Evolutionary conservation across 2,797 vertebrate genomes (phyloP).

Genomic region (Typhlichthys subterraneus): DNA sequence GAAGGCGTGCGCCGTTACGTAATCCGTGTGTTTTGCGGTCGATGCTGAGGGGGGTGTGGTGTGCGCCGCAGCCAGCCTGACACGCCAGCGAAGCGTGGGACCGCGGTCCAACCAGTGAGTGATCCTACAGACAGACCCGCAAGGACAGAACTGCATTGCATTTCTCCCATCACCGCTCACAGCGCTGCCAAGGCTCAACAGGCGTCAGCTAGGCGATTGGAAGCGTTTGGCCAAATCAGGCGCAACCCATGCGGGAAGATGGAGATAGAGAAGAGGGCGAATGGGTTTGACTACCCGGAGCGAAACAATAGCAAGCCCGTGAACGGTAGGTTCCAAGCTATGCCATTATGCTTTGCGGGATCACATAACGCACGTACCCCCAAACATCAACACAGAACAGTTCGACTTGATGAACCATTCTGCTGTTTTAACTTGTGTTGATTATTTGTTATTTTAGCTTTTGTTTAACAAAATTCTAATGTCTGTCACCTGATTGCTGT

Average conservation of each 20-base stretch:
- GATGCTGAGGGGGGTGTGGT: slow-evolving; percentile 34
- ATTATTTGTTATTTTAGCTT: too few species aligned
- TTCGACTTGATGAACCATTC: too few species aligned
- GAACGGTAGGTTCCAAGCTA: slow-evolving; percentile 53
- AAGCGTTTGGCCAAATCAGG: slow-evolving; percentile 27
- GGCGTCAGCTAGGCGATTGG: slow-evolving; percentile 6
- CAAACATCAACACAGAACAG: too few species aligned
- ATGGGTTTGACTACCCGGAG: slow-evolving; percentile 77
- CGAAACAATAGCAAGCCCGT: slow-evolving; percentile 69
- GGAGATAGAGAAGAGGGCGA: slow-evolving; percentile 79
- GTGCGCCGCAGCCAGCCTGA: slow-evolving; percentile 56
- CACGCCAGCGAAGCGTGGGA: slow-evolving; percentile 59
- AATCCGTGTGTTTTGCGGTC: slow-evolving; percentile 9
- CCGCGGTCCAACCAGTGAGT: slow-evolving; percentile 52
- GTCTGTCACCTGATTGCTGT: too few species aligned
- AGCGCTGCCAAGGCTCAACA: slow-evolving; percentile 18
- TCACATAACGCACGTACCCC: not conserved
- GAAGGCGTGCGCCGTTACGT: slow-evolving; percentile 19
- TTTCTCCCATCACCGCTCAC: not conserved
- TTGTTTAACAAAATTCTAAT: too few species aligned
- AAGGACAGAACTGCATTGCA: slow-evolving; percentile 9
- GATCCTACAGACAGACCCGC: slow-evolving; percentile 19
- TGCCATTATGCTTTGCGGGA: not conserved
- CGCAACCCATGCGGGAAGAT: slow-evolving; percentile 69
- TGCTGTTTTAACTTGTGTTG: too few species aligned